Conservation (phyloP, 2,797 vertebrate species). For the Furcifer pardalis region DNA sequence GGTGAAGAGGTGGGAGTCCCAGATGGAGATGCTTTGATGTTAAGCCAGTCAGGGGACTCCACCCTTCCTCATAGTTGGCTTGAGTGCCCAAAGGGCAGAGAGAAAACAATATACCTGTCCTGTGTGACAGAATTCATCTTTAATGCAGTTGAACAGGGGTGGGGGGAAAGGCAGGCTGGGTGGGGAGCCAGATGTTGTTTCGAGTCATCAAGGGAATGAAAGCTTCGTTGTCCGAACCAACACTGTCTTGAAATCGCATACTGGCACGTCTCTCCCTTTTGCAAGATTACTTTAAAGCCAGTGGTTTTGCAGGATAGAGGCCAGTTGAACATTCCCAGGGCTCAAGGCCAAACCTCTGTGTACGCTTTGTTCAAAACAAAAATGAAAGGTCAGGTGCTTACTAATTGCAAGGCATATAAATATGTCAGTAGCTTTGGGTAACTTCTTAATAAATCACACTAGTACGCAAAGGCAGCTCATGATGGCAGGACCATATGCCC, state of each 20-base stretch:
- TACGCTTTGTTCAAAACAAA: conserved; percentile 58
- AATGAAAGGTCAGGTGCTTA: conserved; percentile 67
- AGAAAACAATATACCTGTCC: neutral
- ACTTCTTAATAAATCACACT: conserved; percentile 74
- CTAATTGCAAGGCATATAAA: conserved; percentile 77
- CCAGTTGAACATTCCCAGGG: conserved; percentile 30
- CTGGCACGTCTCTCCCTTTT: neutral
- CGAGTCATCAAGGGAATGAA: conserved; percentile 32
- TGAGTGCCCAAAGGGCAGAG: conserved; percentile 6
- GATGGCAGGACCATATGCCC: conserved; percentile 53
- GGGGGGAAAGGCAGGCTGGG: neutral
- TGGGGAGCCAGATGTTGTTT: conserved; percentile 23
- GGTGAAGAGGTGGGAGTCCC: neutral
- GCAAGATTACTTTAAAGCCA: neutral
- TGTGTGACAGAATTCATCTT: neutral
- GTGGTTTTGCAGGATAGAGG: conserved; percentile 21
- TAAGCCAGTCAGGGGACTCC: conserved; percentile 7
- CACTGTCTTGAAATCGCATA: neutral
- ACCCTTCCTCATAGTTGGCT: conserved; percentile 19
- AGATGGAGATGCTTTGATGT: conserved; percentile 1
- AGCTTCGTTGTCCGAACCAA: conserved; percentile 6
- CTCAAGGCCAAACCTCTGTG: conserved; percentile 48
- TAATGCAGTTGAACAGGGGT: conserved; percentile 1
- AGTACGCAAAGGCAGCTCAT: conserved; percentile 65
- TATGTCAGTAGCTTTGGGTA: conserved; percentile 73